phyloP scores from a whole-genome alignment of 2,888 invertebrate genomes.

The Clanis bilineata region DNA sequence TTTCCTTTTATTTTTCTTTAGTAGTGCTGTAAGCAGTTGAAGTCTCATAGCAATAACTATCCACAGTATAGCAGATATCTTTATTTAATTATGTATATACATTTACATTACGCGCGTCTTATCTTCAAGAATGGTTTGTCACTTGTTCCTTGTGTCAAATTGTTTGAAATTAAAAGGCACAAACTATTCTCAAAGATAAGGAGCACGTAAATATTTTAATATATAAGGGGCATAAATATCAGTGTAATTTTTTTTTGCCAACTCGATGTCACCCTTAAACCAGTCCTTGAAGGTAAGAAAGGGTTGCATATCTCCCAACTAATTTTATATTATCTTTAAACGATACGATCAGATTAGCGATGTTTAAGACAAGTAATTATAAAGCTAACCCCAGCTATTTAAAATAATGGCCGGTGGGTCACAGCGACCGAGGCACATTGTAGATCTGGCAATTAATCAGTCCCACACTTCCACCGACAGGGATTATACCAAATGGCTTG shows the following conservation, averaged over 20 bases:
- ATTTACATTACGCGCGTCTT: neutral
- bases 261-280: neutral
- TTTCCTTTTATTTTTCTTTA: neutral
- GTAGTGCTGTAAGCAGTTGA: neutral
- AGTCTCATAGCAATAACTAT: neutral
- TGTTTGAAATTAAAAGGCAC: too few relatives aligned
- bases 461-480: slow-evolving; percentile 45
- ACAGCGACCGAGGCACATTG: neutral
- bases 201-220: too few relatives aligned
- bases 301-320: neutral
- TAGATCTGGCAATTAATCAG: slow-evolving; percentile 52
- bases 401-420: neutral
- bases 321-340: neutral
- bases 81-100: neutral
- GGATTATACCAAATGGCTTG: slow-evolving; percentile 58
- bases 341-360: neutral
- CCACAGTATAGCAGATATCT: too few relatives aligned
- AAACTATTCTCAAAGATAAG: too few relatives aligned
- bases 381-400: neutral
- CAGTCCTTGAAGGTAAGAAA: neutral
- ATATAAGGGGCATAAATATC: too few relatives aligned
- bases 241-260: too few relatives aligned
- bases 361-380: neutral
- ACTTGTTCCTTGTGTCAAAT: too few relatives aligned
- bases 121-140: too few relatives aligned